Percentiles rank a stretch among this genome's conserved stretches.
phyloP scores from a whole-genome alignment of 2,113 vertebrate genomes.

The Leuciscus idus region DNA sequence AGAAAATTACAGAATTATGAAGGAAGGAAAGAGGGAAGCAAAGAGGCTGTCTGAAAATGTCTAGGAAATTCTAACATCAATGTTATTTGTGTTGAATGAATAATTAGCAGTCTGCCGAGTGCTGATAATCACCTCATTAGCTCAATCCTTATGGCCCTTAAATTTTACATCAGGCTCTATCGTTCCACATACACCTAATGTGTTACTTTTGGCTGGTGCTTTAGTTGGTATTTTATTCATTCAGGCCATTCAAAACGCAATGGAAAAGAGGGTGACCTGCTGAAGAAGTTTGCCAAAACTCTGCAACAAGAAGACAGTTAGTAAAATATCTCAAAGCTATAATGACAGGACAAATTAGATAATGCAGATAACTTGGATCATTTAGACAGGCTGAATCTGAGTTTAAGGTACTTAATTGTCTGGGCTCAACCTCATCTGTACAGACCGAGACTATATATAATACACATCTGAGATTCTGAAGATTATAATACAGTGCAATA shows the following conservation, averaged over 20 bases:
- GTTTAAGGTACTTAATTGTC: not conserved
- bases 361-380: not conserved
- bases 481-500: not conserved
- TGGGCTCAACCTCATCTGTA: not conserved
- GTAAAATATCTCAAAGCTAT: not conserved
- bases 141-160: not conserved
- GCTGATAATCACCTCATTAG: slow-evolving; percentile 14
- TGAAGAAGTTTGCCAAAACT: not conserved
- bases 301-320: not conserved
- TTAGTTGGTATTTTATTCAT: slow-evolving; percentile 23
- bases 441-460: not conserved
- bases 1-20: not conserved
- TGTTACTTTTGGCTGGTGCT: slow-evolving; percentile 32
- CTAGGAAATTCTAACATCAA: not conserved
- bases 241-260: slow-evolving; percentile 20
- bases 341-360: slow-evolving; percentile 14
- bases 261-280: not conserved
- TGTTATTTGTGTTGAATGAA: slow-evolving; percentile 14
- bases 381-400: not conserved
- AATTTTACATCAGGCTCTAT: slow-evolving; percentile 1
- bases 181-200: not conserved
- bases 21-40: not conserved
- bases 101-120: slow-evolving; percentile 2
- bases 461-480: slow-evolving; percentile 8
- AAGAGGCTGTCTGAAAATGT: not conserved